Conservation (phyloP, 2,113 vertebrate species). For the Turdus rufiventris region DNA sequence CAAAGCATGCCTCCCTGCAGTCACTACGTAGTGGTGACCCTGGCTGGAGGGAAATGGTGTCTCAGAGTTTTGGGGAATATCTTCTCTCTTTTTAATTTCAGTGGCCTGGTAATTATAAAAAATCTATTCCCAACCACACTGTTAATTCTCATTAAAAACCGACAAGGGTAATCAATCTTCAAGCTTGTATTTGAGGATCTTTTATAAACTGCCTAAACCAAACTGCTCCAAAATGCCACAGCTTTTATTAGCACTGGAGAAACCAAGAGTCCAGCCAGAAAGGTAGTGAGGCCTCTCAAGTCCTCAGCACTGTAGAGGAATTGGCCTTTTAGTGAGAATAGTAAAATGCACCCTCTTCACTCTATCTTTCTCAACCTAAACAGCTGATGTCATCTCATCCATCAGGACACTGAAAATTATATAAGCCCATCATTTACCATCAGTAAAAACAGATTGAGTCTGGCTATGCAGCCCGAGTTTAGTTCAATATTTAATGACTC, state of each 20-base stretch:
- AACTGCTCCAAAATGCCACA: background rate
- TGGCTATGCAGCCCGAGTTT: background rate
- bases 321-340: background rate
- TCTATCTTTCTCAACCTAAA: background rate
- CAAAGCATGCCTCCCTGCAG: background rate
- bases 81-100: conserved; percentile 13
- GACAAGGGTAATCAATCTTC: conserved; percentile 43
- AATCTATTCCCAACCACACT: background rate
- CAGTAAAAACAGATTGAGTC: conserved; percentile 8
- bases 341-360: background rate
- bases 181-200: background rate
- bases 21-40: background rate
- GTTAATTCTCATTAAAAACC: conserved; percentile 46
- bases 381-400: background rate
- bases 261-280: background rate
- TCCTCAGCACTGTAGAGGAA: background rate
- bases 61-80: background rate
- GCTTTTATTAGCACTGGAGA: background rate
- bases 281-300: background rate
- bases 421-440: background rate
- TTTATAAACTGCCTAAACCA: background rate
- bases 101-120: conserved; percentile 28
- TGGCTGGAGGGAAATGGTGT: background rate
- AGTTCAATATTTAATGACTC: conserved; percentile 48
- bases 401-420: conserved; percentile 42